Conservation (phyloP, 2,888 invertebrate genomes). For the Cerastoderma edule region DNA sequence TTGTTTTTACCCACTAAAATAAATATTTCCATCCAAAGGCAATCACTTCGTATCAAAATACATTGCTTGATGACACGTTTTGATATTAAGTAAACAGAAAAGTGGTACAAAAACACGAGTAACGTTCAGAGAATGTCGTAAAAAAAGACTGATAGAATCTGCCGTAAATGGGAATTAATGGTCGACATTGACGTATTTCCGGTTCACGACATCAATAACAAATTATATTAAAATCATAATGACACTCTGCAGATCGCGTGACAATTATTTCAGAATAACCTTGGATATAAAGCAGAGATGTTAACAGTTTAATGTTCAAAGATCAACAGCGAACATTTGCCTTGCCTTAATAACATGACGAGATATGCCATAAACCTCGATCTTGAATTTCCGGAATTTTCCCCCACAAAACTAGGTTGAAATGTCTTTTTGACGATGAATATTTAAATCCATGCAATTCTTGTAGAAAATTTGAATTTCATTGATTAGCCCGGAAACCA, state of each 20-base stretch:
- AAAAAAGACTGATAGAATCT: conserved; percentile 38
- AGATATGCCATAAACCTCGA: conserved; percentile 33
- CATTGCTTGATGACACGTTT: conserved; percentile 7
- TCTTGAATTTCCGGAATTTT: conserved; percentile 32
- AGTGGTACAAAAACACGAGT: not conserved
- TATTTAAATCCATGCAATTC: conserved; percentile 31
- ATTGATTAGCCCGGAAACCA: conserved; percentile 28
- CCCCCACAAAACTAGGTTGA: conserved; percentile 6
- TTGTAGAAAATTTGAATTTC: conserved; percentile 31
- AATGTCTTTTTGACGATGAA: conserved; percentile 22
- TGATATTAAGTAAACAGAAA: conserved; percentile 13
- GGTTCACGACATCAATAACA: conserved; percentile 33
- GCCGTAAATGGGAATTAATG: conserved; percentile 52
- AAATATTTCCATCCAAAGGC: not conserved
- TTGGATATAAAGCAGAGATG: conserved; percentile 26
- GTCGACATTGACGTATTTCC: conserved; percentile 37
- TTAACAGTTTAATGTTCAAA: conserved; percentile 33
- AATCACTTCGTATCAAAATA: not conserved
- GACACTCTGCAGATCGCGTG: conserved; percentile 29
- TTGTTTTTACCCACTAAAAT: conserved; percentile 4
- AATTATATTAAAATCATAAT: conserved; percentile 50
- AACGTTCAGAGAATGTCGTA: conserved; percentile 1
- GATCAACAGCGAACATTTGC: conserved; percentile 37
- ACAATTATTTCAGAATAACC: conserved; percentile 52
- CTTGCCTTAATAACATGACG: conserved; percentile 30